Percentiles rank a stretch among this genome's conserved stretches.
phyloP scores from a whole-genome alignment of 2,797 vertebrate species.

The Cuculus canorus region DNA sequence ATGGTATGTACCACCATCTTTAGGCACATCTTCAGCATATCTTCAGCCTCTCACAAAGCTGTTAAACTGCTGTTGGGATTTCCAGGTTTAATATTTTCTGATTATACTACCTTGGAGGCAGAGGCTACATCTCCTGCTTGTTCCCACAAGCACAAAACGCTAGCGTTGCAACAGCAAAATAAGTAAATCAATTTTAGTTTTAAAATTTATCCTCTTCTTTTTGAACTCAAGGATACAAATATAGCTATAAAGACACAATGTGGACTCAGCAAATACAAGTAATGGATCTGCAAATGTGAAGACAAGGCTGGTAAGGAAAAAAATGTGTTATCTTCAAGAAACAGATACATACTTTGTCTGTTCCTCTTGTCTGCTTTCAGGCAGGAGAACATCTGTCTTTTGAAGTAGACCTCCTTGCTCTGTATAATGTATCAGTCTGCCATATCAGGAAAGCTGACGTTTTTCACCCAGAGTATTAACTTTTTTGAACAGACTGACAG shows the following conservation, averaged over 20 bases:
- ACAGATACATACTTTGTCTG: not conserved
- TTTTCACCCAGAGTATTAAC: not conserved
- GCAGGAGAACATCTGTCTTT: not conserved
- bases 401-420: not conserved
- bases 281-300: not conserved
- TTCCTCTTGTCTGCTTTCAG: not conserved
- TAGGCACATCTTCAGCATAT: not conserved
- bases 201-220: not conserved
- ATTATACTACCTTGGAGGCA: not conserved
- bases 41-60: not conserved
- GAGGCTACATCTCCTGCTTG: not conserved
- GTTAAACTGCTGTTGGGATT: not conserved
- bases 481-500: not conserved
- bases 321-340: not conserved
- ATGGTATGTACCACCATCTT: not conserved
- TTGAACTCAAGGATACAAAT: not conserved
- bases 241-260: not conserved
- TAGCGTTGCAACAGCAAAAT: not conserved
- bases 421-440: not conserved
- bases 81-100: not conserved
- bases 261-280: not conserved
- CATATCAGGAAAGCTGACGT: not conserved
- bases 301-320: not conserved
- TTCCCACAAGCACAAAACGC: not conserved
- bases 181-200: not conserved